Percentiles rank a stretch among this genome's conserved stretches.
Conservation (phyloP, 2,797 vertebrate species). For the Otolemur crassicaudatus region DNA sequence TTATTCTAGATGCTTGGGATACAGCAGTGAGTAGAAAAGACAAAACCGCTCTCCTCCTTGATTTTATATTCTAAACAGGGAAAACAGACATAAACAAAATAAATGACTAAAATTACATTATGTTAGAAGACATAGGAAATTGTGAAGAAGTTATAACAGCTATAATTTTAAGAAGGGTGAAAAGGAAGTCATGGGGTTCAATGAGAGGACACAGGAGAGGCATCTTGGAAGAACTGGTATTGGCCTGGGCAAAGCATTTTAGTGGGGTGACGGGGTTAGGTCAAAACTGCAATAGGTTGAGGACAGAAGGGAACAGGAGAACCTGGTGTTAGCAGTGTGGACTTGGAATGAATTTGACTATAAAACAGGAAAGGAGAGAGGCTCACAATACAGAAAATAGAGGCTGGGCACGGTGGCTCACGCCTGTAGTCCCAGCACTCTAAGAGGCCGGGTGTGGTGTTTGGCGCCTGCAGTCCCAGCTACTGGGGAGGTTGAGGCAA, state of each 20-base stretch:
- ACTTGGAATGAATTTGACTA: not conserved
- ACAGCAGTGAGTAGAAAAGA: not conserved
- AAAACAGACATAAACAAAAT: not conserved
- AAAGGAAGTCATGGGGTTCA: not conserved
- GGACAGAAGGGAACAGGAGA: not conserved
- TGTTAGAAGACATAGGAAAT: not conserved
- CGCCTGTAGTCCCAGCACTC: too few relatives aligned
- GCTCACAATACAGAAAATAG: not conserved
- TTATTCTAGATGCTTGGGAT: not conserved
- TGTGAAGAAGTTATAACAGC: not conserved
- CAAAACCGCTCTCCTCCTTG: not conserved
- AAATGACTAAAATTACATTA: not conserved
- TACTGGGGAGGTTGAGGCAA: too few relatives aligned
- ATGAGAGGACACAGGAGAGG: not conserved
- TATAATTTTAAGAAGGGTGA: slow-evolving; percentile 19
- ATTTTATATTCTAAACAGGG: slow-evolving; percentile 15
- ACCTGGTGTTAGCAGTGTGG: not conserved
- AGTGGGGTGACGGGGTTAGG: not conserved
- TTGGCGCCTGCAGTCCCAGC: too few relatives aligned
- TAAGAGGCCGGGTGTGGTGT: too few relatives aligned
- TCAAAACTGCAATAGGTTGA: not conserved
- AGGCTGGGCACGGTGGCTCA: too few relatives aligned
- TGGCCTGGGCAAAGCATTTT: not conserved
- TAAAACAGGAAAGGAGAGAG: not conserved
- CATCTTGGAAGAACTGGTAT: not conserved